Conservation (phyloP, 2,797 vertebrate genomes). For the Gallinago solitaria region DNA sequence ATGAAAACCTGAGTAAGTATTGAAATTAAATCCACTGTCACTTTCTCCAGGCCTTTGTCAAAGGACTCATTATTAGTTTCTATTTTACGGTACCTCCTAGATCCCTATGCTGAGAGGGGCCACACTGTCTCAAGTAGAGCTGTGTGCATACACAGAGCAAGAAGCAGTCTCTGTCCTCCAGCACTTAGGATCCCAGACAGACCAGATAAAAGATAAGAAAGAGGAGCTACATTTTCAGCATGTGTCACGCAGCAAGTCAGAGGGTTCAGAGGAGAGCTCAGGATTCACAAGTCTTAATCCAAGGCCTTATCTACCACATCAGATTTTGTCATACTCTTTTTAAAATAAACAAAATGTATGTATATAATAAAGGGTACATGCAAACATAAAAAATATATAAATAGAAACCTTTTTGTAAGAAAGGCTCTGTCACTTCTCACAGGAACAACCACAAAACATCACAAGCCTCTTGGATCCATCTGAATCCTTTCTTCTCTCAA, state of each 20-base stretch:
- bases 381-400: background rate
- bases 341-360: background rate
- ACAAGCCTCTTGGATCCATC: background rate
- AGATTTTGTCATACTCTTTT: background rate
- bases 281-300: background rate
- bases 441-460: background rate
- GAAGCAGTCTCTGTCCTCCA: background rate
- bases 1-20: slow-evolving; percentile 29
- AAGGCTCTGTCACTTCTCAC: background rate
- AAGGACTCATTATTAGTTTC: slow-evolving; percentile 24
- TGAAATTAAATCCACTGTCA: slow-evolving; percentile 59
- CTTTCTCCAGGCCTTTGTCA: slow-evolving; percentile 29
- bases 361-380: background rate
- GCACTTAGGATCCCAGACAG: background rate
- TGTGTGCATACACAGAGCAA: background rate
- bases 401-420: background rate
- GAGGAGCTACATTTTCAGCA: background rate
- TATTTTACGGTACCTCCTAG: background rate
- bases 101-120: background rate
- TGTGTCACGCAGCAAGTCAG: background rate
- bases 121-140: background rate
- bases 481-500: background rate
- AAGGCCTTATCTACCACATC: background rate
- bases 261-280: background rate
- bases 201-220: background rate